Percentiles rank a stretch among this genome's conserved stretches.
Conservation (phyloP, 2,888 invertebrate species). For the Actias luna region DNA sequence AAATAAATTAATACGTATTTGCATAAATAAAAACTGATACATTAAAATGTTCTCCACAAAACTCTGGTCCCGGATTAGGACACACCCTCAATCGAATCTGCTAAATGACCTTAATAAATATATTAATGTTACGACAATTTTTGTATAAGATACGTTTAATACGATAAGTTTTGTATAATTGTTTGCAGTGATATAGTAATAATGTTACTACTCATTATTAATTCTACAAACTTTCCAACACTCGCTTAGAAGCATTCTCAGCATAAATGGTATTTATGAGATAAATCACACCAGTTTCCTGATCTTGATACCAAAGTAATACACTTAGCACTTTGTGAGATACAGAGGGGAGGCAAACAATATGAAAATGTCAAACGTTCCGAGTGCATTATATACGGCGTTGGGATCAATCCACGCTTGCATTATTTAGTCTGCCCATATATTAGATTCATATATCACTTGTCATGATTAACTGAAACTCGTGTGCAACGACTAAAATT, state of each 20-base stretch:
- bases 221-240: conserved; percentile 14
- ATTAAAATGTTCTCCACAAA: too few species aligned
- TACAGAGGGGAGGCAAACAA: conserved; percentile 37
- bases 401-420: not conserved
- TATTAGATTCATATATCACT: not conserved
- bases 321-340: conserved; percentile 58
- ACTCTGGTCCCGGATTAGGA: too few species aligned
- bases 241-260: not conserved
- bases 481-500: not conserved
- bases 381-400: not conserved
- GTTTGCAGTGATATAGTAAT: too few species aligned
- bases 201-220: not conserved
- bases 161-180: too few species aligned
- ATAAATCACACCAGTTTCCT: conserved; percentile 18
- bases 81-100: too few species aligned
- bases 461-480: not conserved
- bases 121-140: too few species aligned
- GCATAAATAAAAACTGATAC: too few species aligned
- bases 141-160: too few species aligned
- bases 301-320: conserved; percentile 53
- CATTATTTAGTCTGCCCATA: not conserved
- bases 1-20: too few species aligned
- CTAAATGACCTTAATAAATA: too few species aligned
- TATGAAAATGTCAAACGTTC: conserved; percentile 21
- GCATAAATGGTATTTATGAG: conserved; percentile 11